These are phyloP conservation scores for Tromatobia lineatoria DNA, from an alignment of 2,888 invertebrate genomes.

Conservation along the genomic window DNA sequence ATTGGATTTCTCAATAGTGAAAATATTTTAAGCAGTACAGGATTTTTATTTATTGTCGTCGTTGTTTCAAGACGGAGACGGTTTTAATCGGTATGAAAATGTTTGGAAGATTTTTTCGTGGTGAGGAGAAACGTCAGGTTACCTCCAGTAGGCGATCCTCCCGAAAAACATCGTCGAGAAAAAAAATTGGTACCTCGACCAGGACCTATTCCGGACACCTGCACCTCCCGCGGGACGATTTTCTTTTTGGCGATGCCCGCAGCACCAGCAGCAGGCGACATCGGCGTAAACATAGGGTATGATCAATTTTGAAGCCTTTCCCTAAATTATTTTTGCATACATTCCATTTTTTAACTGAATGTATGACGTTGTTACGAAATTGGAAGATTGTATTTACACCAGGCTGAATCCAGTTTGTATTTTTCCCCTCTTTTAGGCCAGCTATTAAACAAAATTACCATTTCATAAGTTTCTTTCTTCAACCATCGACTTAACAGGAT, in stretches of 20 bases:
- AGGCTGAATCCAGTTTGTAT: too few relatives aligned
- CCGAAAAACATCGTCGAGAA: conserved; percentile 65
- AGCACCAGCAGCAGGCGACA: conserved; percentile 72
- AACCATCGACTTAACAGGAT: too few relatives aligned
- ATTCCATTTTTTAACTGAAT: neutral
- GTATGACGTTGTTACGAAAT: neutral
- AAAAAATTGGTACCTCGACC: conserved; percentile 55
- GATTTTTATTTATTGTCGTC: neutral
- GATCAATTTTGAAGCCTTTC: conserved; percentile 41
- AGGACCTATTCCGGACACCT: conserved; percentile 69
- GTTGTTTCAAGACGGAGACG: neutral
- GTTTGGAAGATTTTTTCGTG: conserved; percentile 74
- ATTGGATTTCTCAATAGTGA: neutral
- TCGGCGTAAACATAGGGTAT: conserved; percentile 78
- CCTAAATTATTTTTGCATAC: neutral
- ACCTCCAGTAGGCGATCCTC: conserved; percentile 55
- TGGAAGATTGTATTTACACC: neutral
- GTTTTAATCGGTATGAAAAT: conserved; percentile 71
- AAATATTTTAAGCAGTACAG: neutral
- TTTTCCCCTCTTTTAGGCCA: too few relatives aligned
- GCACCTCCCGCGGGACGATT: conserved; percentile 76
- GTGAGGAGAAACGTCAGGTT: conserved; percentile 65
- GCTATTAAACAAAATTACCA: too few relatives aligned
- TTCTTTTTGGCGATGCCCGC: conserved; percentile 72
- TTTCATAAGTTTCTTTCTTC: too few relatives aligned